A percentile compares a stretch with the other conserved stretches of the same genome.
Conservation (phyloP, 2,797 vertebrate species). For the Amazona ochrocephala region DNA sequence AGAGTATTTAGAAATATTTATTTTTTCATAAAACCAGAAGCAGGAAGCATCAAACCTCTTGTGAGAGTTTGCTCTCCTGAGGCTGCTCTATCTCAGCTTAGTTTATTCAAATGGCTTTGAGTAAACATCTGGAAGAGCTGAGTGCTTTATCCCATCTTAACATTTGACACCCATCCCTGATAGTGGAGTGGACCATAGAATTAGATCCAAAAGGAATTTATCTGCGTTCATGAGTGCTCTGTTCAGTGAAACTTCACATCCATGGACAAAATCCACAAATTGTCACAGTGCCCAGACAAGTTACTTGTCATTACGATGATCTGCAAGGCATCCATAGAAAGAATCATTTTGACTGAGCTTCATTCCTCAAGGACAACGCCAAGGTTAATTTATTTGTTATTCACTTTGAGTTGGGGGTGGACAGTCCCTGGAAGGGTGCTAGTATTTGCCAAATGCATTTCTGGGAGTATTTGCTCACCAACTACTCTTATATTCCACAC, state of each 20-base stretch:
- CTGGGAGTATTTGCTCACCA: conserved; percentile 15
- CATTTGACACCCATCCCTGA: conserved; percentile 19
- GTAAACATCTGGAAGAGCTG: conserved; percentile 33
- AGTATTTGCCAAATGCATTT: conserved; percentile 28
- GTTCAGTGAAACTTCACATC: conserved; percentile 64
- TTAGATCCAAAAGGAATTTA: conserved; percentile 58
- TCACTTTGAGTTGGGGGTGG: conserved; percentile 59
- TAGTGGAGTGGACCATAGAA: conserved; percentile 23
- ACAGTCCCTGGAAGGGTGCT: conserved; percentile 63
- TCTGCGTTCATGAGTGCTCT: conserved; percentile 29
- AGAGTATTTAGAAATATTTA: background rate
- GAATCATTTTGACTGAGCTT: conserved; percentile 71
- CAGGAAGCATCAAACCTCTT: background rate
- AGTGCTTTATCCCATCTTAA: conserved; percentile 20
- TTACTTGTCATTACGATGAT: conserved; percentile 69
- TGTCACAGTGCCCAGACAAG: conserved; percentile 76
- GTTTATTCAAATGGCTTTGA: conserved; percentile 17
- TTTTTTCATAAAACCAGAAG: background rate
- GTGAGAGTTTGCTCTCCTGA: background rate
- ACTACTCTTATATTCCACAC: background rate
- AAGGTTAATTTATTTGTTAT: conserved; percentile 75
- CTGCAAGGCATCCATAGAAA: conserved; percentile 59
- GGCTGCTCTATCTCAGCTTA: background rate
- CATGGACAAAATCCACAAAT: conserved; percentile 66
- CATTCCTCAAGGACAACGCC: conserved; percentile 72